Evolutionary conservation across 2,113 vertebrate species (phyloP).

Genomic region (Corythornis cristatus): DNA sequence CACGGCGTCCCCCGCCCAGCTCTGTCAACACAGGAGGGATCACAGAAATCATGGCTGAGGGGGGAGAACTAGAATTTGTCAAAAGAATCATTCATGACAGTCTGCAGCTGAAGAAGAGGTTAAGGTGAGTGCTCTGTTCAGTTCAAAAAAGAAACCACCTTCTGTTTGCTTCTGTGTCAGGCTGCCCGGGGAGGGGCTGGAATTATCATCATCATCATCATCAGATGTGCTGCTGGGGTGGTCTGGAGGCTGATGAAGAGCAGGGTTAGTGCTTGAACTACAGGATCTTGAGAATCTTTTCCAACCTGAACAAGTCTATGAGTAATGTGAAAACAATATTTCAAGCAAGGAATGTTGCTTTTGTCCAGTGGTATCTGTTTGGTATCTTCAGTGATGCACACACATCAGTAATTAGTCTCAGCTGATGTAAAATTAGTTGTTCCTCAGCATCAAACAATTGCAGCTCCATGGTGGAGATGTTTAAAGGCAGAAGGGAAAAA

Average conservation of each 20-base stretch:
- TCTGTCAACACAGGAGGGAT: conserved; percentile 97
- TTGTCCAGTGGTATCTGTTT: neutral
- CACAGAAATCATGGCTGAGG: conserved; percentile 99
- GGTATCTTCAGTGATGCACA: neutral
- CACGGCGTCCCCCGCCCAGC: conserved; percentile 94
- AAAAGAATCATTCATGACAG: conserved; percentile 99
- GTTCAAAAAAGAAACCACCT: neutral
- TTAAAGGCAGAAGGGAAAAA: neutral
- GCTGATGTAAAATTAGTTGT: neutral
- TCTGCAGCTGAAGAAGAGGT: conserved; percentile 92
- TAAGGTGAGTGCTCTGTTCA: conserved; percentile 79
- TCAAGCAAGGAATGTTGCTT: neutral
- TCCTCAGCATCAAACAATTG: neutral
- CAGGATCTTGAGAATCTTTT: too few relatives aligned
- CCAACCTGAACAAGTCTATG: too few relatives aligned
- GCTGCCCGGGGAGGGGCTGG: neutral
- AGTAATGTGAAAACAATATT: neutral
- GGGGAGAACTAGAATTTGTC: conserved; percentile 97
- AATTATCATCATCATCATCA: too few relatives aligned
- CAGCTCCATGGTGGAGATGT: neutral
- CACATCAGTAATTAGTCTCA: neutral
- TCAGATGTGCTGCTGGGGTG: too few relatives aligned
- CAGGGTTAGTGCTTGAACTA: too few relatives aligned
- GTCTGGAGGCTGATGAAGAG: too few relatives aligned
- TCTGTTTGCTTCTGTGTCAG: neutral